A percentile compares a stretch with the other conserved stretches of the same genome.
Evolutionary conservation across 2,888 invertebrate species (phyloP).

Genomic region (Caradrina kadenii): DNA sequence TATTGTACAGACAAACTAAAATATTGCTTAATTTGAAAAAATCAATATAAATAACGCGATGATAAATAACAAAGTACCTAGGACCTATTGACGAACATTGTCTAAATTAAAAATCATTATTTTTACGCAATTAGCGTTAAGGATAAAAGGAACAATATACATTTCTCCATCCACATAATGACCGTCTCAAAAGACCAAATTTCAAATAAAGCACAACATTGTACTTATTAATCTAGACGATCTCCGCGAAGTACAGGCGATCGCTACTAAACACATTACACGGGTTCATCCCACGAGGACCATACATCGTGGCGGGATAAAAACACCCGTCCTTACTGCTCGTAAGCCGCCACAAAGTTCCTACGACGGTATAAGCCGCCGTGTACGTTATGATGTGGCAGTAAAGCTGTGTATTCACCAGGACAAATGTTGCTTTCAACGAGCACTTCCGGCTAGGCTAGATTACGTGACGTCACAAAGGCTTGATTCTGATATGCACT

Average conservation of each 20-base stretch:
- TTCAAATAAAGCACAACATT: slow-evolving; percentile 9
- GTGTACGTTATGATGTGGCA: slow-evolving; percentile 16
- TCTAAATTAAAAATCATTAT: no score
- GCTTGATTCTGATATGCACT: background rate
- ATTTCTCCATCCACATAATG: background rate
- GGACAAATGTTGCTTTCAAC: slow-evolving; percentile 33
- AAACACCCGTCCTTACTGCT: slow-evolving; percentile 32
- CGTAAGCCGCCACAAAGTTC: slow-evolving; percentile 38
- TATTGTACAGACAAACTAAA: no score
- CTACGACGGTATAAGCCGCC: slow-evolving; percentile 24
- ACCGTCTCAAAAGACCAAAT: background rate
- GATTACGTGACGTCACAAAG: slow-evolving; percentile 5
- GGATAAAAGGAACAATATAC: no score
- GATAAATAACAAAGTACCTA: no score
- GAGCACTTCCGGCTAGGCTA: background rate
- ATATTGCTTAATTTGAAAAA: no score
- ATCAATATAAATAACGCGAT: no score
- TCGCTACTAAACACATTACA: slow-evolving; percentile 47
- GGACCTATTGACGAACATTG: no score
- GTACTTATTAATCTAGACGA: slow-evolving; percentile 7
- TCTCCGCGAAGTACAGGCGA: slow-evolving; percentile 13
- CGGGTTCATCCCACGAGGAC: slow-evolving; percentile 44
- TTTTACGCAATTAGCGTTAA: no score
- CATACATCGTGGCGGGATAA: slow-evolving; percentile 47
- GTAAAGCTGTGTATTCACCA: slow-evolving; percentile 28